These are phyloP conservation scores for Nothocercus julius DNA, from an alignment of 2,113 vertebrate species.

Conservation along the genomic window DNA sequence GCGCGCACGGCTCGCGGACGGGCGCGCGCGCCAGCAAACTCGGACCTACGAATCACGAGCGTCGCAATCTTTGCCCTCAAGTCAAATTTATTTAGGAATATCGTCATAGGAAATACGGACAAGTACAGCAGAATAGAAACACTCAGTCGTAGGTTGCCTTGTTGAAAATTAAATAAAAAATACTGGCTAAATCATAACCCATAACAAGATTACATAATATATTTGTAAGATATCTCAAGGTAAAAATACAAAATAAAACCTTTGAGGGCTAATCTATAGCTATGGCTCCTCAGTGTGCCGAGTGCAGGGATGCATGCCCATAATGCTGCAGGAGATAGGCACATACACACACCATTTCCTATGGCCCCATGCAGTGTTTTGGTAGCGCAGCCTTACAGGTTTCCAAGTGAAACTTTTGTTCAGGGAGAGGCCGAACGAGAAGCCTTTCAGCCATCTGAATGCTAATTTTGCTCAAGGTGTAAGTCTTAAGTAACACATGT, in stretches of 20 bases:
- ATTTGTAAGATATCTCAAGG: slow-evolving; percentile 39
- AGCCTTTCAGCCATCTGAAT: background rate
- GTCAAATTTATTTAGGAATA: slow-evolving; percentile 79
- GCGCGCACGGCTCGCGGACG: background rate
- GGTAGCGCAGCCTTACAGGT: background rate
- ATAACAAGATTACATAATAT: slow-evolving; percentile 61
- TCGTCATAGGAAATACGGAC: slow-evolving; percentile 73
- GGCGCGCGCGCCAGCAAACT: background rate
- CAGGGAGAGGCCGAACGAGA: background rate
- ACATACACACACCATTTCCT: slow-evolving; percentile 33
- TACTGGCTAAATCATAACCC: slow-evolving; percentile 59
- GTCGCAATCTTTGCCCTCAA: slow-evolving; percentile 66
- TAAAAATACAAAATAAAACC: slow-evolving; percentile 59
- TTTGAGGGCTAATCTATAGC: slow-evolving; percentile 12
- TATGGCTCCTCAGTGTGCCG: slow-evolving; percentile 34
- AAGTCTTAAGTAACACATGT: background rate
- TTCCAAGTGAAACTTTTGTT: background rate
- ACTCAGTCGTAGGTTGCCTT: slow-evolving; percentile 47
- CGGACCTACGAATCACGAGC: slow-evolving; percentile 51
- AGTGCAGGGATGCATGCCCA: slow-evolving; percentile 37
- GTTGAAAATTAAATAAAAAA: slow-evolving; percentile 74
- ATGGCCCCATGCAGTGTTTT: slow-evolving; percentile 51
- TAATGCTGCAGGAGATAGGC: slow-evolving; percentile 38
- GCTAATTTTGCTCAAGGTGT: background rate
- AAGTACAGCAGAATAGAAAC: slow-evolving; percentile 75